Conservation (phyloP, 2,797 vertebrate species). For the Heterohyrax brucei region DNA sequence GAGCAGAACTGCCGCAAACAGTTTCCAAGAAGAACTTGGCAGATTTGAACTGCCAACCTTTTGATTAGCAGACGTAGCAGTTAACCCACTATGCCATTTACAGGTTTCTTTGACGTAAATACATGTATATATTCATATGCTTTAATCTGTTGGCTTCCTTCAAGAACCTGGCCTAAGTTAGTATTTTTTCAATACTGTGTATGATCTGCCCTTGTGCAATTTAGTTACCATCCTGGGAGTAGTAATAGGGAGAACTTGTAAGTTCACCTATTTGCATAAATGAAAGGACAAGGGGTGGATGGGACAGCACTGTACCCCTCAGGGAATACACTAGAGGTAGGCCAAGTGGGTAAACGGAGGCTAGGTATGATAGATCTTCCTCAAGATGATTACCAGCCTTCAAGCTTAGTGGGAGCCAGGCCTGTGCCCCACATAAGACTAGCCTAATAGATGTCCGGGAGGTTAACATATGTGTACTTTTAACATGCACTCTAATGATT, state of each 20-base stretch:
- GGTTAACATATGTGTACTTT: neutral
- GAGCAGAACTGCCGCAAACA: no score
- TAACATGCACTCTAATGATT: neutral
- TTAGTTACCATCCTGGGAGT: neutral
- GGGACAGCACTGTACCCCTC: neutral
- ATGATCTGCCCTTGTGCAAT: neutral
- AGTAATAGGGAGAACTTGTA: neutral
- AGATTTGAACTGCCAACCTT: no score
- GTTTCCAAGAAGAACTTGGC: no score
- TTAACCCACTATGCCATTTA: no score
- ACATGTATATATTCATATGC: no score
- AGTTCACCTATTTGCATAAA: neutral
- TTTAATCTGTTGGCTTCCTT: no score
- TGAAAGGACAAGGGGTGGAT: neutral
- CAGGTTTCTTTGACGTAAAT: no score
- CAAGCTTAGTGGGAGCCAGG: neutral
- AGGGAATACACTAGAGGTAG: neutral
- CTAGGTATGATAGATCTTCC: neutral
- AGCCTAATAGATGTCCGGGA: neutral
- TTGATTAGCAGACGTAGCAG: no score
- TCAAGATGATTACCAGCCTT: slow-evolving; percentile 21
- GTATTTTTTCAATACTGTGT: neutral
- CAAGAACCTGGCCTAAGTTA: no score
- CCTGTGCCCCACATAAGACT: neutral
- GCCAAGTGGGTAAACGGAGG: neutral